phyloP scores from a whole-genome alignment of 1,140 invertebrate genomes.

The Temnothorax longispinosus region DNA sequence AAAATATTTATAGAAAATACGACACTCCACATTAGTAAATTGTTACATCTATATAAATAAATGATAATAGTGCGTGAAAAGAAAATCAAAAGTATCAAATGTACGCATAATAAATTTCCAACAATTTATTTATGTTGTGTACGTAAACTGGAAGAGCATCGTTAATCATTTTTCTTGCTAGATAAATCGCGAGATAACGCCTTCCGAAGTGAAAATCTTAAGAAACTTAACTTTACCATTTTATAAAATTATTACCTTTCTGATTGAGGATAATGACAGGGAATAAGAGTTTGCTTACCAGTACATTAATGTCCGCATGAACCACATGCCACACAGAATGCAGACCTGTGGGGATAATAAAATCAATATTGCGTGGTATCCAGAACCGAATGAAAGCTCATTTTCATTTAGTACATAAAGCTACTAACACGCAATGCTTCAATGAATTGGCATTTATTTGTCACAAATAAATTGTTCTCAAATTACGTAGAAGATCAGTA shows the following conservation, averaged over 20 bases:
- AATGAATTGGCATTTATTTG: constrained; percentile 26
- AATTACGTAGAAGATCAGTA: not conserved
- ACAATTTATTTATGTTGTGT: not conserved
- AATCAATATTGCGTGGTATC: constrained; percentile 22
- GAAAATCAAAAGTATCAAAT: not conserved
- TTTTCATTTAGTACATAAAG: constrained; percentile 19
- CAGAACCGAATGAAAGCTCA: not conserved
- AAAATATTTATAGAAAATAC: not conserved
- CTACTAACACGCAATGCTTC: constrained; percentile 1
- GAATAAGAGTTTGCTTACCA: constrained; percentile 6
- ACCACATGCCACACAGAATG: not conserved
- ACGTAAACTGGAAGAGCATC: not conserved
- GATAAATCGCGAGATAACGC: not conserved
- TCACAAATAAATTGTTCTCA: constrained; percentile 1
- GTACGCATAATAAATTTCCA: not conserved
- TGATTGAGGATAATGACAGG: not conserved
- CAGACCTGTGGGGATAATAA: constrained; percentile 17
- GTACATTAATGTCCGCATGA: constrained; percentile 16
- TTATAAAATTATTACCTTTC: not conserved
- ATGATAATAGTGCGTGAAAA: not conserved
- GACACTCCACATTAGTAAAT: not conserved
- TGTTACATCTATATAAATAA: not conserved
- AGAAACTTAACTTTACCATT: not conserved
- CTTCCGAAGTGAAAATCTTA: not conserved
- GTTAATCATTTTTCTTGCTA: not conserved